Base-by-base conservation (phyloP, 64 coral and sea anemone genomes). In the Montipora efflorescens region DNA sequence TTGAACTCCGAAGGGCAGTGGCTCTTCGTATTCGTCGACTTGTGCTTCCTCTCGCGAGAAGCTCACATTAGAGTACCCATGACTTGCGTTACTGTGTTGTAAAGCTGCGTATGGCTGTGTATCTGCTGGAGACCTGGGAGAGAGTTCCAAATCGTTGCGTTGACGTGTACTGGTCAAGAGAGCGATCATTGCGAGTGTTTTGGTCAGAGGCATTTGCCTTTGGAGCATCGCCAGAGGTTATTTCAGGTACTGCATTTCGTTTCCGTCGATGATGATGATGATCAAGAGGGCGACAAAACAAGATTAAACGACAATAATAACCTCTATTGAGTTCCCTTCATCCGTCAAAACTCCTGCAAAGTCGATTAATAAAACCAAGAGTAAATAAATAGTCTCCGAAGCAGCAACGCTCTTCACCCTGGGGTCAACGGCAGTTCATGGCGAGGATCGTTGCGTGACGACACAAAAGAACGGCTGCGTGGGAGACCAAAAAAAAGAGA, bases 31-130 rank as follows among this genome's bases (percentile, higher is more conserved):
- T 18, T 66, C 61, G 15, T 66, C 3, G 10, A 0, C 10, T 66
- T 3, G 11, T 66, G 61, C 19, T 4, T 66, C 61, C 15, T 14
- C 61, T 66, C 61, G 11, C 61, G 3, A 4, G 15, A 66, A 12
- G 75, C 14, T 46, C 44, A 78, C 75, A 48, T 78, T 48, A 46
- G 51, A 78, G 45, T 78, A 78, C 4, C 75, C 75, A 78, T 44
- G 8, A 15, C 8, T 78, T 16, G 2, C 9, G 45, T 78, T 46
- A 3, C 9, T 18, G 14, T 13, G 13, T 48, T 48, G 8, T 2
- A 48, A 47, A 48, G 14, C 61, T 18, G 61, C 11, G 19, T 55
- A 55, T 66, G 75, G 5, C 46, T 48, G 12, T 15, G 4, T 36
- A 16, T 78, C 75, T 15, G 75, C 51, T 36, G 28, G 28, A 78